Percentiles rank a stretch among this genome's conserved stretches.
phyloP scores from a whole-genome alignment of 2,797 vertebrate species.

The Apodemus agrarius region DNA sequence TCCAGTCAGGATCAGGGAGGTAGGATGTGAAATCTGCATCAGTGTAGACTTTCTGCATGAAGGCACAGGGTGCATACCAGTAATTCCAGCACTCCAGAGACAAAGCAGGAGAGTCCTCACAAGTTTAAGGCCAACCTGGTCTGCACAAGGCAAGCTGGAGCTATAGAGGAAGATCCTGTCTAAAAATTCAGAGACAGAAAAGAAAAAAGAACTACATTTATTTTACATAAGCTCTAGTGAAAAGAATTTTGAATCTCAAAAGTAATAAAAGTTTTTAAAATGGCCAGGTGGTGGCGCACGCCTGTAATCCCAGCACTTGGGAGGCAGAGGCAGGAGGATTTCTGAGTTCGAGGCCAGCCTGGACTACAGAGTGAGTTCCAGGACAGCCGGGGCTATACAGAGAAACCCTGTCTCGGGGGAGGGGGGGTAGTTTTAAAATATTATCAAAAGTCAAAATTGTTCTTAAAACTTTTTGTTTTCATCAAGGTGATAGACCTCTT shows the following conservation, averaged over 20 bases:
- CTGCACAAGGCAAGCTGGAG: neutral
- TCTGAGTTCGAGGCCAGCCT: too few species aligned
- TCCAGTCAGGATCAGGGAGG: neutral
- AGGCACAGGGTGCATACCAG: too few species aligned
- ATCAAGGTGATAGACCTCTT: neutral
- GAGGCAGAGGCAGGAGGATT: too few species aligned
- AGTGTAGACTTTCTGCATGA: too few species aligned
- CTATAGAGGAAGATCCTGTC: neutral
- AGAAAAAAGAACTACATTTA: neutral
- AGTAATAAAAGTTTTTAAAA: neutral
- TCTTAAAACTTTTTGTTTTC: neutral
- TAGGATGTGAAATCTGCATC: rapidly evolving
- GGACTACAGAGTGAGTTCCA: too few species aligned
- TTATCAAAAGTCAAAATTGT: neutral
- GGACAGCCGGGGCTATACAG: too few species aligned
- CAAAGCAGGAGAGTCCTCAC: neutral
- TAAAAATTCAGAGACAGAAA: neutral
- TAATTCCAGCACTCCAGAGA: neutral
- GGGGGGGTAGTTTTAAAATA: neutral
- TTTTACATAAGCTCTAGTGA: neutral
- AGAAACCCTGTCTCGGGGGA: too few species aligned
- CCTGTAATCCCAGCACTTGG: too few species aligned
- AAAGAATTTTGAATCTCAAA: neutral
- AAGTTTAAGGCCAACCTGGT: neutral
- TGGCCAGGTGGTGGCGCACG: too few species aligned